Percentiles rank a stretch among this genome's conserved stretches.
These are phyloP conservation scores for Archips xylosteana DNA, from an alignment of 2,888 invertebrate species.

Conservation along the genomic window DNA sequence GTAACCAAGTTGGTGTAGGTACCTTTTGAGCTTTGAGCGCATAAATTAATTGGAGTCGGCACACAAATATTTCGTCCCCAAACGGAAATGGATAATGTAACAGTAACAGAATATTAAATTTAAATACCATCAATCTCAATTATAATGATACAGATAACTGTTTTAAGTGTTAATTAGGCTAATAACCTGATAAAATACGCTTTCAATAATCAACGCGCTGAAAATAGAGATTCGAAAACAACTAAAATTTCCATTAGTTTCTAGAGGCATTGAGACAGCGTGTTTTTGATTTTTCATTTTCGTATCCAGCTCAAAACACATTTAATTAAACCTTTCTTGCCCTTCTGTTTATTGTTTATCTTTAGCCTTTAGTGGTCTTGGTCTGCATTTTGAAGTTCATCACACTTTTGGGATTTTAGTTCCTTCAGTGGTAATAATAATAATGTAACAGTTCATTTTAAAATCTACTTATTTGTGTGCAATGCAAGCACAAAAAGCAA, in stretches of 20 bases:
- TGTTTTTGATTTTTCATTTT: neutral
- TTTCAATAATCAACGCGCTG: neutral
- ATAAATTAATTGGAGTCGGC: neutral
- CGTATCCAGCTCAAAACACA: neutral
- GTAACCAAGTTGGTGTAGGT: conserved; percentile 49
- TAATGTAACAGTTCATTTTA: too few relatives aligned
- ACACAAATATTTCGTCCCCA: conserved; percentile 39
- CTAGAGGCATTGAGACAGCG: neutral
- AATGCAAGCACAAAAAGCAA: too few relatives aligned
- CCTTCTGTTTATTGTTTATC: neutral
- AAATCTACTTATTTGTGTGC: too few relatives aligned
- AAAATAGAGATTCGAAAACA: neutral
- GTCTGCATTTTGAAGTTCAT: too few relatives aligned
- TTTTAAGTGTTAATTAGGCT: neutral
- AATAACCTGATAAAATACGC: conserved; percentile 12
- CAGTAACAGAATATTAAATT: neutral
- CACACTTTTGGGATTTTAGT: too few relatives aligned
- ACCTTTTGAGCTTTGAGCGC: conserved; percentile 39
- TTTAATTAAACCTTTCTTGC: neutral
- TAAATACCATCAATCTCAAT: conserved; percentile 20
- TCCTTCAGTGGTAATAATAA: too few relatives aligned
- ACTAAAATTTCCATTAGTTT: neutral
- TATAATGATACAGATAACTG: neutral
- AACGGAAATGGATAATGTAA: conserved; percentile 24
- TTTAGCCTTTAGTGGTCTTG: too few relatives aligned